Evolutionary conservation across 92 coral and sea anemone species (phyloP), one percentile per base, ranked within the genome.

Genomic region (Actinernus sp.): DNA sequence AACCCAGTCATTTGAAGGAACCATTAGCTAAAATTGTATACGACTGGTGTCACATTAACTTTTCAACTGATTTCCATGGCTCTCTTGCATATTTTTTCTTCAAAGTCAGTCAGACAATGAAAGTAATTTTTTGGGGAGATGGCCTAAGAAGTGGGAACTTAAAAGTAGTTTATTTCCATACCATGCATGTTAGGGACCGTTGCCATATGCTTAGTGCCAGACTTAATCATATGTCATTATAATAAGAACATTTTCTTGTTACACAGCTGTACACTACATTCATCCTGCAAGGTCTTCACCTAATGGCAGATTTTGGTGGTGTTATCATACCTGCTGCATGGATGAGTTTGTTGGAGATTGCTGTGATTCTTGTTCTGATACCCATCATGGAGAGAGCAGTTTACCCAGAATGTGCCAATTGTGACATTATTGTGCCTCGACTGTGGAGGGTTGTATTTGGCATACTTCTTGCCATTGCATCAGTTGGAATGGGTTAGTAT

Each of bases 321-420:
- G 59, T 94, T 29, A 62, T 48, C 9, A 37, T 90, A 26, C 98
- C 98, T 29, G 98, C 92, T 13, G 98, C 98, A 1, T 94, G 98
- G 98, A 71, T 88, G 31, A 63, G 79, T 54, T 76, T 91, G 63
- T 68, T 82, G 55, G 90, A 90, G 71, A 84, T 79, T 24, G 74
- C 71, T 2, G 76, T 78, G 14, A 85, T 91, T 14, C 65, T 91
- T 29, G 43, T 91, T 25, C 41, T 91, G 37, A 82, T 94, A 8
- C 98, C 98, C 1, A 19, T 83, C 11, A 84, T 92, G 88, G 97
- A 94, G 64, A 88, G 88, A 41, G 52, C 78, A 39, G 73, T 94
- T 6, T 94, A 87, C 51, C 94, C 98, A 23, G 41, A 49, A 10
- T 71, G 84, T 24, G 40, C 71, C 2, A 81, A 71, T 52, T 82